Base-by-base conservation (phyloP, 2,888 invertebrate genomes). In the Prosopocoilus inquinatus region DNA sequence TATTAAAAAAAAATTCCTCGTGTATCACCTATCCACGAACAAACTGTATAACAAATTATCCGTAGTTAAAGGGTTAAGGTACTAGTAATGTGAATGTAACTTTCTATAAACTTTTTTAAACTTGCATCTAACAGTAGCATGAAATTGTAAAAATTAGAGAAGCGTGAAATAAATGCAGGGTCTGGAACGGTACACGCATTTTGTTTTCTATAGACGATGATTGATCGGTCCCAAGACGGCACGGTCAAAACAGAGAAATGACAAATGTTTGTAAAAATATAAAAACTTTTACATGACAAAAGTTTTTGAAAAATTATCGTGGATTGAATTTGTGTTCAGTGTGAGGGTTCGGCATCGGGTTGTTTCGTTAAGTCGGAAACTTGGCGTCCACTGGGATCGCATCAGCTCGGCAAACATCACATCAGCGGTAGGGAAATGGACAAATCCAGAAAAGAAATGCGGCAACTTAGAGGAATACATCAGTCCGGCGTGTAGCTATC, bases 241-340 rank as follows among this genome's bases (percentile, higher is more conserved):
- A 57, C 66, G 73, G 72, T 75, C 75, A 74, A 75, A 75, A 75
- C 71, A 74, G 61, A 65, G 67, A 70, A 70, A 74, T 73, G 74
- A 74, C 73, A 74, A 74, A 74, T 73, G 71, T 70, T 68, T 68
- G 68, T 58, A 63, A 66, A 68, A 70, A 70, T 67, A 69, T 66
- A 70, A 69, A 73, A 73, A 73, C 68, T 73, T 74, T 67, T 67
- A 67, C 68, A 69, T 67, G 69, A 71, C 71, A 72, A 73, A 74
- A 72, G 69, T 73, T 74, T 68, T 68, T 73, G 72, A 72, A 74
- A 74, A 74, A 75, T 74, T 75, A 73, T 72, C 63, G 69, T 55
- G 69, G 72, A 74, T 73, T 72, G 74, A 74, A 73, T 74, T 73
- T 72, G 68, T 67, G 64, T 64, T 59, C 58, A 61, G 61, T 55